Percentiles rank a stretch among this genome's conserved stretches.
These are phyloP conservation scores for Phylloscopus trochiloides DNA, from an alignment of 2,113 vertebrate genomes.

Conservation along the genomic window DNA sequence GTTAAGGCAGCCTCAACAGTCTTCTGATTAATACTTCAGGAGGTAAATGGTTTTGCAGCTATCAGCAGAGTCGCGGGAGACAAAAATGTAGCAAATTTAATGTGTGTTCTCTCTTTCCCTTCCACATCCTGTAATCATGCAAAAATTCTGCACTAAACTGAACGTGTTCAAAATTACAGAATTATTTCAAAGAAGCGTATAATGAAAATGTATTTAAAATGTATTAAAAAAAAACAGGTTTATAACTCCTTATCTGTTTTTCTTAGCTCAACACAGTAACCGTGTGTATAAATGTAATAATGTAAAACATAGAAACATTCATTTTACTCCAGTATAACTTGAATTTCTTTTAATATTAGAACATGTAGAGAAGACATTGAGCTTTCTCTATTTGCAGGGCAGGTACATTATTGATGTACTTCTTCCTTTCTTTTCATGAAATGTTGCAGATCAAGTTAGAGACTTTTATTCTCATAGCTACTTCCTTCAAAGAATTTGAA, in stretches of 20 bases:
- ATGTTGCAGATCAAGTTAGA: not conserved
- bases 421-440: not conserved
- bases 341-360: not conserved
- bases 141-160: not conserved
- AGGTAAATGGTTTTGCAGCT: not conserved
- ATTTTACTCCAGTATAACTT: not conserved
- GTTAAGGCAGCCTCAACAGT: not conserved
- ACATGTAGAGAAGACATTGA: not conserved
- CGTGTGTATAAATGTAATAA: not conserved
- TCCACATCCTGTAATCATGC: not conserved
- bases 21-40: not conserved
- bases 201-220: not conserved
- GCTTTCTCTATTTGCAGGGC: not conserved
- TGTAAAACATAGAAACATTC: not conserved
- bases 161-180: not conserved
- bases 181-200: not conserved
- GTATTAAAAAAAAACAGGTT: not conserved
- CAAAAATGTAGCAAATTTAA: not conserved
- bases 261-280: not conserved
- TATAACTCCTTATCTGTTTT: not conserved
- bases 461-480: not conserved
- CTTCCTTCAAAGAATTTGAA: not conserved
- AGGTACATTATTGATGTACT: not conserved
- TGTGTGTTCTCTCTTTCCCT: not conserved
- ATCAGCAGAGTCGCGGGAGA: not conserved